Conservation (phyloP, 2,797 vertebrate species). For the Trichosurus vulpecula region DNA sequence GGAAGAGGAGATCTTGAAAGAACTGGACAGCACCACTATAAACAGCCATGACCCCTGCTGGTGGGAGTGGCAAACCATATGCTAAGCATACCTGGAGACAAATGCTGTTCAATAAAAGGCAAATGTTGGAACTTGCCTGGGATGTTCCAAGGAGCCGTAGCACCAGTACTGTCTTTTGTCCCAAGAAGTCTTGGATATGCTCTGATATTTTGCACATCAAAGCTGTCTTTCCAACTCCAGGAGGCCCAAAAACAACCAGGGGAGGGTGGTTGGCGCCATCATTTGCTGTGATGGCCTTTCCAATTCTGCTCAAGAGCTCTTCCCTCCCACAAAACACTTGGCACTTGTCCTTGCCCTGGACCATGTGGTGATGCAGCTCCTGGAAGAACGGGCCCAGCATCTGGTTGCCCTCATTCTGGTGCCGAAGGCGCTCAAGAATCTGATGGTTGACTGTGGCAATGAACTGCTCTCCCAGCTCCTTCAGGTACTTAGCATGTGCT, state of each 20-base stretch:
- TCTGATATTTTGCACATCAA: slow-evolving; percentile 86
- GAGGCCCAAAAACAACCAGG: slow-evolving; percentile 84
- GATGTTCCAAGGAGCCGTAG: slow-evolving; percentile 86
- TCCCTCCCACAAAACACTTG: slow-evolving; percentile 82
- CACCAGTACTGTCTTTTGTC: slow-evolving; percentile 76
- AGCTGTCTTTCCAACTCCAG: slow-evolving; percentile 88
- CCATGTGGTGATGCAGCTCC: slow-evolving; percentile 83
- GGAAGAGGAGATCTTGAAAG: slow-evolving; percentile 83
- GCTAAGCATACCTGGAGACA: slow-evolving; percentile 86
- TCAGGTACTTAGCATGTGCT: slow-evolving; percentile 87
- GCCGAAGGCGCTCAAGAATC: slow-evolving; percentile 66
- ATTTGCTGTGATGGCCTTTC: slow-evolving; percentile 81
- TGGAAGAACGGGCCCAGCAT: slow-evolving; percentile 76
- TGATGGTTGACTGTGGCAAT: slow-evolving; percentile 85
- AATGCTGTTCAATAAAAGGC: slow-evolving; percentile 84
- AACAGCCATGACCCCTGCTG: slow-evolving; percentile 73
- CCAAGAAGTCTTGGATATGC: slow-evolving; percentile 77
- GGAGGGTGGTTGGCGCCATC: slow-evolving; percentile 77
- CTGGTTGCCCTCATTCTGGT: background rate
- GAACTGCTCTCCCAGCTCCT: slow-evolving; percentile 86
- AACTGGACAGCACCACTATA: slow-evolving; percentile 82
- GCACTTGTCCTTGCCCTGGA: slow-evolving; percentile 74
- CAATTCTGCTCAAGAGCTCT: slow-evolving; percentile 84
- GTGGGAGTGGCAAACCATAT: slow-evolving; percentile 81
- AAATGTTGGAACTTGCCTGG: slow-evolving; percentile 81